Conservation (phyloP, 2,888 invertebrate species). For the Steinernema scapterisci region DNA sequence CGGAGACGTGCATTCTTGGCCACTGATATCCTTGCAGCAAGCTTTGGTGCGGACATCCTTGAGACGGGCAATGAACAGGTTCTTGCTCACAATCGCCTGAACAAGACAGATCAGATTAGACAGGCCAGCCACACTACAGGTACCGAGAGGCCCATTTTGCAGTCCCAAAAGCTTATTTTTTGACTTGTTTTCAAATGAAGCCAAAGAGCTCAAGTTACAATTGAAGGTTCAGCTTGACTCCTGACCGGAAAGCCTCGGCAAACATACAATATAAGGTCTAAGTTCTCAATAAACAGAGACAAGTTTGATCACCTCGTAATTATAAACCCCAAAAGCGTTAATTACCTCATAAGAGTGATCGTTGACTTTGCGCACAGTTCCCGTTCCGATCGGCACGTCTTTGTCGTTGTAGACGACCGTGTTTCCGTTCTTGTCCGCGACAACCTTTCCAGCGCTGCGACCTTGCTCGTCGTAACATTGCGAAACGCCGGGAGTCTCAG, state of each 20-base stretch:
- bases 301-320: not conserved
- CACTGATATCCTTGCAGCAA: conserved; percentile 62
- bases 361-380: conserved; percentile 57
- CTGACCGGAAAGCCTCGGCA: too few relatives aligned
- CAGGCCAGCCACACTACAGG: too few relatives aligned
- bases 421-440: conserved; percentile 66
- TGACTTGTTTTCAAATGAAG: too few relatives aligned
- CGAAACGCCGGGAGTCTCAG: conserved; percentile 66
- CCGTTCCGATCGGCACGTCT: conserved; percentile 65
- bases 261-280: too few relatives aligned
- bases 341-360: conserved; percentile 58
- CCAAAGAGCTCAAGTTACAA: too few relatives aligned
- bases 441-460: conserved; percentile 64
- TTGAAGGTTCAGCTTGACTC: too few relatives aligned
- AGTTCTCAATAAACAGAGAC: not conserved
- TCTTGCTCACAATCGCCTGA: conserved; percentile 64
- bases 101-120: not conserved
- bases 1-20: conserved; percentile 60
- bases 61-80: conserved; percentile 62
- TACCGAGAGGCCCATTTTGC: too few relatives aligned
- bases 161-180: too few relatives aligned
- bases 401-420: conserved; percentile 66
- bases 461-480: conserved; percentile 67
- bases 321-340: not conserved
- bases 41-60: conserved; percentile 61